Conservation (phyloP, 2,113 vertebrate genomes). For the Nicator chloris region DNA sequence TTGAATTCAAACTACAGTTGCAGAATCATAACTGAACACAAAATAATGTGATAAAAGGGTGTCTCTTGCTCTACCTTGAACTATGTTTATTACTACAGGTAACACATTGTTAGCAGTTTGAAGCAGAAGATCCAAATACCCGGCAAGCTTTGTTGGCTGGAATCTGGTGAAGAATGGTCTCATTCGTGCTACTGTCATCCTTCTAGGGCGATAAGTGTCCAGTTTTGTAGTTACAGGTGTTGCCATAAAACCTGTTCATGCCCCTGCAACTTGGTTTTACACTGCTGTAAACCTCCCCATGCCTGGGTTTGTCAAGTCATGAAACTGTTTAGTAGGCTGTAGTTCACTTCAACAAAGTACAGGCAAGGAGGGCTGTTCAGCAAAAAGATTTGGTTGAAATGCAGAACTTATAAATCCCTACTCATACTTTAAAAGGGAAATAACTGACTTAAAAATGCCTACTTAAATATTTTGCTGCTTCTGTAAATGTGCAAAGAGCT, state of each 20-base stretch:
- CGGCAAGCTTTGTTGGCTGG: background rate
- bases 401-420: background rate
- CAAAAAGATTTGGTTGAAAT: background rate
- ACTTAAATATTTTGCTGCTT: background rate
- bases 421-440: background rate
- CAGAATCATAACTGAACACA: background rate
- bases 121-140: background rate
- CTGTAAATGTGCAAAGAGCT: background rate
- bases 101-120: background rate
- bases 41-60: background rate
- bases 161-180: background rate
- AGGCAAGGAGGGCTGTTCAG: background rate
- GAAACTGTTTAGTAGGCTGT: background rate
- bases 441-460: background rate
- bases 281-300: background rate
- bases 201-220: accelerated
- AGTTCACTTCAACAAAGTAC: background rate
- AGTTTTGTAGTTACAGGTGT: background rate
- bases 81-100: background rate
- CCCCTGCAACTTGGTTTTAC: background rate
- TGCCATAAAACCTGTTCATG: background rate
- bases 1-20: background rate
- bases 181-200: background rate
- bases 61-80: background rate
- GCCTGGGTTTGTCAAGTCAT: background rate